These are phyloP conservation scores for Dione vanillae DNA, from an alignment of 2,888 invertebrate species.

Conservation along the genomic window DNA sequence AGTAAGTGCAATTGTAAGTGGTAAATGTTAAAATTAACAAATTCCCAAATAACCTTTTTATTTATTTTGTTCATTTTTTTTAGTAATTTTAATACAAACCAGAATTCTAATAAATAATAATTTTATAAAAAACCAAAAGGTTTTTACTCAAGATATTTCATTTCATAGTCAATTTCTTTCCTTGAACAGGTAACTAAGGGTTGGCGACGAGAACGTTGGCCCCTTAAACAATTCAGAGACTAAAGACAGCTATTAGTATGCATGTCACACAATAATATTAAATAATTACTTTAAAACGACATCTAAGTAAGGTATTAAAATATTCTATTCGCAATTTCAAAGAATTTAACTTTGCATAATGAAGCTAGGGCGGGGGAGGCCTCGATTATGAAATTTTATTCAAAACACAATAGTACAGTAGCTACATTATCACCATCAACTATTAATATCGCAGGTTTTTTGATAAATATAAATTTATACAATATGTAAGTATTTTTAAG, in stretches of 20 bases:
- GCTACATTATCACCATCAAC: background rate
- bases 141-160: too few species aligned
- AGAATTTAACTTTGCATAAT: constrained; percentile 24
- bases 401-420: background rate
- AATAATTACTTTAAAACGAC: constrained; percentile 27
- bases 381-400: constrained; percentile 16
- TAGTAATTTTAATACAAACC: too few species aligned
- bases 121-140: too few species aligned
- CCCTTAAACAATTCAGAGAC: background rate
- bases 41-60: too few species aligned
- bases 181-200: background rate
- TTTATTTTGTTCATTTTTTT: too few species aligned
- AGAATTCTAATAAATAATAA: too few species aligned
- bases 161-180: background rate
- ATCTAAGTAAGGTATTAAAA: constrained; percentile 21
- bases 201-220: background rate
- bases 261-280: constrained; percentile 25
- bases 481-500: too few species aligned
- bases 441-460: background rate
- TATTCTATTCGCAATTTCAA: constrained; percentile 25
- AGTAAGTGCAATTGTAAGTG: too few species aligned
- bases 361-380: constrained; percentile 15
- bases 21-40: too few species aligned
- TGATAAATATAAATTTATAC: too few species aligned
- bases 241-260: constrained; percentile 20